Conservation (phyloP, 2,113 vertebrate species). For the Neolamprologus longior region DNA sequence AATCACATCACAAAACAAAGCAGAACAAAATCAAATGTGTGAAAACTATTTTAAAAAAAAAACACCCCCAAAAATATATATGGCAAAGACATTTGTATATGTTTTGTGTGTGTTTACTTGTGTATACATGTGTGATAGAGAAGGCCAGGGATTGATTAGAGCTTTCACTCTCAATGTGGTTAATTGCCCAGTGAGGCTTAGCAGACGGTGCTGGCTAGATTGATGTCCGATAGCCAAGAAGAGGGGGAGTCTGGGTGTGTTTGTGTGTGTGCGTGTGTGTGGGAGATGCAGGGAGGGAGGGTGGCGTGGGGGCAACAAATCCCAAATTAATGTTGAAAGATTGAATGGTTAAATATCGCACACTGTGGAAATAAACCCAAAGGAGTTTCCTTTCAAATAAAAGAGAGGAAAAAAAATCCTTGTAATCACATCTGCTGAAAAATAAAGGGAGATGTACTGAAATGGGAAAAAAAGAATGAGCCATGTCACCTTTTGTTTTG, state of each 20-base stretch:
- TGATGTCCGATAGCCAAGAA: constrained; percentile 68
- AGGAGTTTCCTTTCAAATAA: constrained; percentile 19
- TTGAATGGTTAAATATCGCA: constrained; percentile 55
- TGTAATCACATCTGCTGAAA: constrained; percentile 18
- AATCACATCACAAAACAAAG: neutral
- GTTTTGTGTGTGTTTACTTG: constrained; percentile 17
- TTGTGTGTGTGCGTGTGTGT: neutral
- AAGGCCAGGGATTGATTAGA: constrained; percentile 75
- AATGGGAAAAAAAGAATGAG: neutral
- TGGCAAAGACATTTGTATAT: constrained; percentile 29
- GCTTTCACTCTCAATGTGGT: constrained; percentile 76
- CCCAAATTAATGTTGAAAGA: constrained; percentile 62
- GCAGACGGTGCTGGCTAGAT: constrained; percentile 70
- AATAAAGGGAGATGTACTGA: neutral
- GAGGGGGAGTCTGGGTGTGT: constrained; percentile 22
- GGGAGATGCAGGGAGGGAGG: neutral
- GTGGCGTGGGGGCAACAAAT: constrained; percentile 6
- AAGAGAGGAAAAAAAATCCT: neutral
- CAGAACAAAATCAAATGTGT: neutral
- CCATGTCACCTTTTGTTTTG: constrained; percentile 8
- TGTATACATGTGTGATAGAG: constrained; percentile 51
- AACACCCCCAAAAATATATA: neutral
- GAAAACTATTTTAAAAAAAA: neutral
- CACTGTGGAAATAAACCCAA: constrained; percentile 44
- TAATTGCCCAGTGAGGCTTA: constrained; percentile 76